Base-by-base conservation (phyloP, 2,113 vertebrate species). In the Mormyrus iriodes region DNA sequence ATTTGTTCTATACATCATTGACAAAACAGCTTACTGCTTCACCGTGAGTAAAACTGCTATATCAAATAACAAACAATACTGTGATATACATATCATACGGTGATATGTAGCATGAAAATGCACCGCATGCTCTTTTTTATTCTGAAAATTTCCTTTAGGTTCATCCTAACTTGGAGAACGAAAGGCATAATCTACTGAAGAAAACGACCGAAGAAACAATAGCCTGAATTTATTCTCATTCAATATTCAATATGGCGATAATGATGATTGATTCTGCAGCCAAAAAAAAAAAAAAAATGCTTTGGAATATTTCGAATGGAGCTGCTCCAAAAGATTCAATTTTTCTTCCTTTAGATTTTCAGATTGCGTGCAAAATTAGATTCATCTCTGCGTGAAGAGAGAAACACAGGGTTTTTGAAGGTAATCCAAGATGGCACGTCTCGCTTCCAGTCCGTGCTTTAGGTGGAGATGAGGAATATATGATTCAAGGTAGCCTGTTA, bases 311-410 rank as follows among this genome's bases (percentile, higher is more conserved):
- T 86, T 53, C 85, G 24, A 89, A 73, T 73, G n/a, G 83, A 39
- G 48, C 55, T 52, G 55, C 53, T 49, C 58, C 84, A 86, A 73
- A 31, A 87, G 86, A 31, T 53, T 90, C 89, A 51, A 88, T 88
- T 88, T 90, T 88, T 88, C 21, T 79, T 79, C 69, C 65, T 65
- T 82, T 87, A 49, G 21, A 39, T 79, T 90, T 88, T 90, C 42
- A 84, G 52, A 61, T 88, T 79, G 86, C 39, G 73, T 55, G n/a
- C 19, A n/a, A 90, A 73, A 88, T 90, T 46, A 88, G 35, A 90
- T 55, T 88, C 35, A 58, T 90, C 73, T 73, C 85, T 84, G 88
- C 88, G 55, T 89, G 79, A 27, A 24, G 65, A 51, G 48, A 79
- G 48, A 53, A 73, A 87, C 58, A 87, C 46, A 8, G 52, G 82